Percentiles rank a stretch among this genome's conserved stretches.
phyloP scores from a whole-genome alignment of 2,113 vertebrate genomes.

The Cricetomys ansorgei region DNA sequence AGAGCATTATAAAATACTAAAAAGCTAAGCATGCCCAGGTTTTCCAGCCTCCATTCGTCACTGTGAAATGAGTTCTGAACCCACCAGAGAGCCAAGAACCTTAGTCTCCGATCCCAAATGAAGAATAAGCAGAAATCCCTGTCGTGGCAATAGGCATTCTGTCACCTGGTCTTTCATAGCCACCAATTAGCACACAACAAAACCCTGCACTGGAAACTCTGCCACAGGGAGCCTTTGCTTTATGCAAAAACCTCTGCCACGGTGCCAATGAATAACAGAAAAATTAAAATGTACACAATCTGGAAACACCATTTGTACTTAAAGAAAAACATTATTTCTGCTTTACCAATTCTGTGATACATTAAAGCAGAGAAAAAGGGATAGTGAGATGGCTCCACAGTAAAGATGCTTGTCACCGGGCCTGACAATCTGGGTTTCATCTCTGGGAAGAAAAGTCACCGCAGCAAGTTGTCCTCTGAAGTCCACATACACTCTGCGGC shows the following conservation, averaged over 20 bases:
- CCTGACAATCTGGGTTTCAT: background rate
- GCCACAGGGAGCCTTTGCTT: background rate
- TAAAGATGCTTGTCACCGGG: background rate
- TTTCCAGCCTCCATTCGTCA: background rate
- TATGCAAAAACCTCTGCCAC: conserved; percentile 31
- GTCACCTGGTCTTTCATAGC: background rate
- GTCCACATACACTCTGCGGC: too few relatives aligned
- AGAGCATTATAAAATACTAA: background rate
- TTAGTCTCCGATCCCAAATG: background rate
- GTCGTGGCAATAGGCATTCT: background rate
- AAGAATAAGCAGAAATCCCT: background rate
- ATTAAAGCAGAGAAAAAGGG: background rate
- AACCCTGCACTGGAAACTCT: conserved; percentile 7
- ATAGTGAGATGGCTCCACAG: background rate
- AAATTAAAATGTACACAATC: background rate
- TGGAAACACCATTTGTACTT: background rate
- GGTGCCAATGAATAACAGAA: background rate
- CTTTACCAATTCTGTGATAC: background rate
- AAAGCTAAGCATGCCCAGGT: background rate
- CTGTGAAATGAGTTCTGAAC: background rate
- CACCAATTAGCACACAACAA: background rate
- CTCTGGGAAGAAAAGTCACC: too few relatives aligned
- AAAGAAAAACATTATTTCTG: background rate
- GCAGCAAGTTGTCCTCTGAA: too few relatives aligned
- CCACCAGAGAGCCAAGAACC: background rate